phyloP scores from a whole-genome alignment of 2,113 vertebrate species.

The Alexandromys fortis region DNA sequence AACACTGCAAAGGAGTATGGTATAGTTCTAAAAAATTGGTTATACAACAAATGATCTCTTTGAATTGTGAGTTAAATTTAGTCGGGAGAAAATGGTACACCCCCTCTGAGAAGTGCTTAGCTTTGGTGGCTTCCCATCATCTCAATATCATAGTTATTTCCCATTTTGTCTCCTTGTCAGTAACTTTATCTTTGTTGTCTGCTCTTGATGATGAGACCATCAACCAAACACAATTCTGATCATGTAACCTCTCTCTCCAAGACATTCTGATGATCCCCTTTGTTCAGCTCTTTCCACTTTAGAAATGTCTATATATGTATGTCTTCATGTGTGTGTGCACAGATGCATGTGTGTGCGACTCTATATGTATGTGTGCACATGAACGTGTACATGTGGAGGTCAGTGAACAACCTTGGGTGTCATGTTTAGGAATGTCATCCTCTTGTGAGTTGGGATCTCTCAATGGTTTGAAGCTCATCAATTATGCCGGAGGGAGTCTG shows the following conservation, averaged over 20 bases:
- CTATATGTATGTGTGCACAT: not conserved
- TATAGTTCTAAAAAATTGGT: slow-evolving; percentile 73
- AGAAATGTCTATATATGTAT: not conserved
- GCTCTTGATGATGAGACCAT: not conserved
- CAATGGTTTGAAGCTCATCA: not conserved
- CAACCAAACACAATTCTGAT: not conserved
- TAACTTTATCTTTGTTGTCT: not conserved
- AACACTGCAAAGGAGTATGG: slow-evolving; percentile 74
- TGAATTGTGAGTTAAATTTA: slow-evolving; percentile 71
- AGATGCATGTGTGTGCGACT: not conserved
- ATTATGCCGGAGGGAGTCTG: not conserved
- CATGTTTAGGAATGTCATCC: not conserved
- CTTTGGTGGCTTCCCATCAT: not conserved
- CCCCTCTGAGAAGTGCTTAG: slow-evolving; percentile 39
- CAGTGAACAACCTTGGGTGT: not conserved
- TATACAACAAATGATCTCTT: slow-evolving; percentile 78
- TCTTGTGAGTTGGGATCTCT: too few relatives aligned
- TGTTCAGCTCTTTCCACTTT: not conserved
- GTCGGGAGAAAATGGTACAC: slow-evolving; percentile 42
- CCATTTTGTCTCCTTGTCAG: not conserved
- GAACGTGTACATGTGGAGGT: not conserved
- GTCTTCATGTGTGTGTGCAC: not conserved
- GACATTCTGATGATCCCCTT: not conserved
- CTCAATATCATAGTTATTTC: not conserved
- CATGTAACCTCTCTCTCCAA: not conserved